Evolutionary conservation across 1,140 invertebrate genomes (phyloP).

Genomic region (Tetragnatha versicolor): DNA sequence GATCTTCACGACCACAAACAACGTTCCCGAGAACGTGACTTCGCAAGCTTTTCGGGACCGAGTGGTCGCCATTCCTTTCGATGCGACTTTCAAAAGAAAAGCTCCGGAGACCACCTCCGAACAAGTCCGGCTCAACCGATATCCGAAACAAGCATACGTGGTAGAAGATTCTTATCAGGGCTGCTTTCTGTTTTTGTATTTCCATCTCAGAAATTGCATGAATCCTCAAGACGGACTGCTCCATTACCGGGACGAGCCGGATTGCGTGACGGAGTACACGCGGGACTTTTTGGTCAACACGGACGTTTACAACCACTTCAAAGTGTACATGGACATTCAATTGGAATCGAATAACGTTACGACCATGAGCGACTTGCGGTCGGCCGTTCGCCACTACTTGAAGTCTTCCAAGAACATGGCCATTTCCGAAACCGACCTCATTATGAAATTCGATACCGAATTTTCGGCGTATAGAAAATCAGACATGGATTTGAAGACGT

Average conservation of each 20-base stretch:
- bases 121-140: not conserved
- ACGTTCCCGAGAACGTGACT: not conserved
- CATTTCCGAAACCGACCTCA: not conserved
- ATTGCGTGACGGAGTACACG: not conserved
- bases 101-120: not conserved
- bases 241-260: slow-evolving; percentile 3
- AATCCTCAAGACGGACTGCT: not conserved
- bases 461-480: not conserved
- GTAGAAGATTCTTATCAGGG: slow-evolving; percentile 9
- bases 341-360: not conserved
- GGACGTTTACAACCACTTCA: slow-evolving; percentile 24
- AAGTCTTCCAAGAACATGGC: not conserved
- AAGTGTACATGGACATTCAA: slow-evolving; percentile 4
- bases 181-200: slow-evolving; percentile 1
- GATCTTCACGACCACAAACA: slow-evolving; percentile 22
- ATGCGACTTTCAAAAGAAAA: not conserved
- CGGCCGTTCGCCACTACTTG: slow-evolving; percentile 24
- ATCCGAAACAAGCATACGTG: not conserved
- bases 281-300: slow-evolving; percentile 2
- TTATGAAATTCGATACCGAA: slow-evolving; percentile 22
- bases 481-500: not conserved
- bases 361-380: slow-evolving; percentile 2
- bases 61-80: slow-evolving; percentile 23
- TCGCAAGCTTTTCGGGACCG: slow-evolving; percentile 18
- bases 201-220: not conserved